Conservation (phyloP, 2,888 invertebrate genomes). For the Phyllotreta cruciferae region DNA sequence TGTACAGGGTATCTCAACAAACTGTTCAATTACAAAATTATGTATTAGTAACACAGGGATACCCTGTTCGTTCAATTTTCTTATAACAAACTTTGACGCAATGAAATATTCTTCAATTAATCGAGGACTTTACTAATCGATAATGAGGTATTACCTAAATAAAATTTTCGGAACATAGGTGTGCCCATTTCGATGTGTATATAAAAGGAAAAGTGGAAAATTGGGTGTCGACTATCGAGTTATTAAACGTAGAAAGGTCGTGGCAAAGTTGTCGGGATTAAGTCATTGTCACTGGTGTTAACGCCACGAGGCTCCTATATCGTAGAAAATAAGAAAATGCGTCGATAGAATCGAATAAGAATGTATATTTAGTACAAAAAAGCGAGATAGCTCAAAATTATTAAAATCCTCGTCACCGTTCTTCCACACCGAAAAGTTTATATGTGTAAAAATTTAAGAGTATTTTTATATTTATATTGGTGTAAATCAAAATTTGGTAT, state of each 20-base stretch:
- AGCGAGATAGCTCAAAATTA: conserved; percentile 63
- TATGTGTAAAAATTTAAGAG: conserved; percentile 63
- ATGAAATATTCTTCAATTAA: neutral
- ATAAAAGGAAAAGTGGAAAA: neutral
- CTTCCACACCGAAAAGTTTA: conserved; percentile 56
- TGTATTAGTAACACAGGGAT: too few relatives aligned
- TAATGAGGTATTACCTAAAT: too few relatives aligned
- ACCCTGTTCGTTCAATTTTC: neutral
- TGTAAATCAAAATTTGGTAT: conserved; percentile 64
- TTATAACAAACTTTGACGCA: neutral
- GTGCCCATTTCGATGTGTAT: neutral
- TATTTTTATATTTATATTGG: conserved; percentile 64
- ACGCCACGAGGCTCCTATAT: conserved; percentile 57
- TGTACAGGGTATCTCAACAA: too few relatives aligned
- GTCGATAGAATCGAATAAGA: conserved; percentile 63
- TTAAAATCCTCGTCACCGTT: conserved; percentile 51
- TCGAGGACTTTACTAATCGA: too few relatives aligned
- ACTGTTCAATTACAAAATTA: too few relatives aligned
- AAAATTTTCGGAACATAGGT: too few relatives aligned
- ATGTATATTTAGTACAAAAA: conserved; percentile 61
- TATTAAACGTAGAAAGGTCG: conserved; percentile 49
- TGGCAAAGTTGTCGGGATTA: conserved; percentile 59
- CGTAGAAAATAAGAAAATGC: conserved; percentile 59
- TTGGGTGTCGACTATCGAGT: conserved; percentile 45
- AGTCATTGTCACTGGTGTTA: conserved; percentile 60